Base-by-base conservation (phyloP, 2,888 invertebrate species). In the Hydraecia micacea region DNA sequence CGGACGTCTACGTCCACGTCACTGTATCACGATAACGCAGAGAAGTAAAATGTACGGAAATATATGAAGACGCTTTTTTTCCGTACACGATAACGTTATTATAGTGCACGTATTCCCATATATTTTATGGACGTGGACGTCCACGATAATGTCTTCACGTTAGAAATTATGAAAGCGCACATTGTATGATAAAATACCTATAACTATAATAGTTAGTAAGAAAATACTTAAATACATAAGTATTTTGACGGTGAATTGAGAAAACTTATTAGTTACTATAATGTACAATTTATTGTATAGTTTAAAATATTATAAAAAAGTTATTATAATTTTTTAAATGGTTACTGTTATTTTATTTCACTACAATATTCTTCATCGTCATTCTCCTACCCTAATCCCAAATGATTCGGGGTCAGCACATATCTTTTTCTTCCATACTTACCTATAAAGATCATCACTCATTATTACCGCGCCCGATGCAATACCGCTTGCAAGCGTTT, bases 261-360 rank as follows among this genome's bases (percentile, higher is more conserved):
- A 66, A 28, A 25, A 62, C 52, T 3, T 69, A 46, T 71, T 62
- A 68, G 36, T 49, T 60, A 60, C 18, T 58, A 18, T 49, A 46
- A 25, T 71, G 82, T 80, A 80, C 55, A 62, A 67, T 74, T 28
- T 55, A 60, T 80, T 68, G 9, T 28, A 62, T 62, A 62, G 5
- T 58, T 81, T 70, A 42, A 46, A 32, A 63, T 75, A 65, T 39
- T 32, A 18, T 32, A 21, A 25, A 79, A n/a, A 55, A 71, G 15
- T 66, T 49, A 74, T 49, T 85, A 85, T n/a, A 84, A 0, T 28
- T 36, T 55, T 81, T 60, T 21, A 1, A 55, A 75, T 15, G 1
- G 11, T 46, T n/a, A 49, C n/a, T 68, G 49, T 58, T 70, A 32
- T 74, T 86, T 83, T 49, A 75, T 83, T 83, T 69, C 1, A 21